Conservation (phyloP, 2,888 invertebrate genomes). For the Chalcosyrphus nemorum region DNA sequence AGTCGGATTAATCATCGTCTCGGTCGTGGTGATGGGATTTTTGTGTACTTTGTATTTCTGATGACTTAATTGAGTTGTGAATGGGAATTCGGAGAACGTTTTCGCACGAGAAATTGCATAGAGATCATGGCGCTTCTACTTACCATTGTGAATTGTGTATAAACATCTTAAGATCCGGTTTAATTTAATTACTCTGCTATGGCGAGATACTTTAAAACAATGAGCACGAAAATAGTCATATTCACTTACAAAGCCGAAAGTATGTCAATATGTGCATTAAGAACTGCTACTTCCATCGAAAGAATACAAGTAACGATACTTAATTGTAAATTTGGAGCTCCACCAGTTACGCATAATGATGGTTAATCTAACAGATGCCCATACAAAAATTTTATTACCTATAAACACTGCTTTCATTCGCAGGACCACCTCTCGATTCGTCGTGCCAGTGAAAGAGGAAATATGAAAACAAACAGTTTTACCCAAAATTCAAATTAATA, state of each 20-base stretch:
- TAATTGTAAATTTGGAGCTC: constrained; percentile 48
- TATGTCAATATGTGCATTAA: constrained; percentile 40
- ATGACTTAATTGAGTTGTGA: constrained; percentile 49
- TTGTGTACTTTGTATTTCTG: constrained; percentile 35
- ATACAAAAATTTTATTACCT: constrained; percentile 60
- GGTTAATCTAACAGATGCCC: constrained; percentile 51
- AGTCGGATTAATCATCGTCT: constrained; percentile 55
- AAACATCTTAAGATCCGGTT: constrained; percentile 12
- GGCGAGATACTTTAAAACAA: no score
- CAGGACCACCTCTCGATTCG: constrained; percentile 53
- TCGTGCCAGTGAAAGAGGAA: neutral
- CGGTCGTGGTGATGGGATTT: constrained; percentile 31
- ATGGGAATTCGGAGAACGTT: constrained; percentile 43
- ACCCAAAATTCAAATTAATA: neutral
- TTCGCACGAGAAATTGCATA: constrained; percentile 10
- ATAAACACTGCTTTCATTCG: constrained; percentile 54
- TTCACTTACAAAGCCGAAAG: neutral
- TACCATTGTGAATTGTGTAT: neutral
- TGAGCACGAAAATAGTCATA: neutral
- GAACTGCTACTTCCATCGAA: neutral
- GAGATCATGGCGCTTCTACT: neutral
- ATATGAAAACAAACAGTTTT: constrained; percentile 53
- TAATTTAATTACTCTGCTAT: neutral
- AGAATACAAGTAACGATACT: constrained; percentile 45
- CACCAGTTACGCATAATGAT: constrained; percentile 68